Evolutionary conservation across 1,140 invertebrate genomes (phyloP), one percentile per base, ranked within the genome.

Genomic region (Luehdorfia chinensis): DNA sequence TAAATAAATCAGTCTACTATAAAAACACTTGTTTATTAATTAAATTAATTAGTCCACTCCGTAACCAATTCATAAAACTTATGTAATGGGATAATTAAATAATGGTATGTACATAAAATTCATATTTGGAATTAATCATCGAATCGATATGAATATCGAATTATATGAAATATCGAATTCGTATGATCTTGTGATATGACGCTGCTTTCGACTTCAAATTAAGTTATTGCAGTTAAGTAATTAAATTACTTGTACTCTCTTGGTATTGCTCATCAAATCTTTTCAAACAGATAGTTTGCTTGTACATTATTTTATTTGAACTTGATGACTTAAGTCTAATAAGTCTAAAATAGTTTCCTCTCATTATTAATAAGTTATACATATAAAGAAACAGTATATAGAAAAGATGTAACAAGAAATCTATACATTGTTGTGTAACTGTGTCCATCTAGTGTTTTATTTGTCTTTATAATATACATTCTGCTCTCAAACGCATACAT

Each of bases 11-110:
- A 47, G 36, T 11, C 28, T 13, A 21, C 52, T 73, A 66, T 68
- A 72, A 75, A 78, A 81, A 83, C 75, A 75, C 67, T 69, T 71
- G 60, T 66, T 80, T 70, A 58, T 64, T 77, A 65, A 68, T 69
- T 64, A 66, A 64, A 67, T 69, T 67, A 68, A 77, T 79, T 73
- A 79, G 50, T 77, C 60, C 75, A 77, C 66, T 75, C 69, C 65
- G 68, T 79, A 79, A 79, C 70, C 66, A 75, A 71, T 73, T 62
- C 60, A 70, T 75, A 75, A 73, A 73, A 69, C 67, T 75, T 71
- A 73, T 54, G 55, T 53, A 69, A 69, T 59, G 50, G 59, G 61
- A 70, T 66, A 74, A 64, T 70, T 65, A 75, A 71, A 75, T 72
- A 71, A 66, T 70, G 47, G 58, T 75, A 74, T 72, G 54, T 71